Conservation (phyloP, 1,140 invertebrate species). For the Oppia nitens region DNA sequence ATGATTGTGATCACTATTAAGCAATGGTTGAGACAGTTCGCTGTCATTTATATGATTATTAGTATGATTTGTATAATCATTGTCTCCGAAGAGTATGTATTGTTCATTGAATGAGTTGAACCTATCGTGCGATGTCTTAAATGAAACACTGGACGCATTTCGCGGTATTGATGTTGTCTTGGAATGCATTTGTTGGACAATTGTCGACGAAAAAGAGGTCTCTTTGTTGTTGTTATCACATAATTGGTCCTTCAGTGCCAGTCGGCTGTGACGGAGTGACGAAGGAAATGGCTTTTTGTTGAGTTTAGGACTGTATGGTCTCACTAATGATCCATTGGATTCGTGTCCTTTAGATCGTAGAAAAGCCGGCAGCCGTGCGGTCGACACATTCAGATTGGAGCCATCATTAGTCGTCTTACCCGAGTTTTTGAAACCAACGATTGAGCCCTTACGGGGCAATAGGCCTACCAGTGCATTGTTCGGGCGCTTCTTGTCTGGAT, state of each 20-base stretch:
- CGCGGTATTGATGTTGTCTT: too few relatives aligned
- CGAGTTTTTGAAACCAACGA: not conserved
- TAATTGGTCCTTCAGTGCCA: not conserved
- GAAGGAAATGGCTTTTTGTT: too few relatives aligned
- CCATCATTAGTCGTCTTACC: not conserved
- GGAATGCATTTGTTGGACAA: not conserved
- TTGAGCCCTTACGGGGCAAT: conserved; percentile 6
- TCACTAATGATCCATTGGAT: not conserved
- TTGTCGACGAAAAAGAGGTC: not conserved
- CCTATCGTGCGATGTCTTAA: not conserved
- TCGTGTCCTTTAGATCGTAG: not conserved
- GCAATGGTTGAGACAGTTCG: not conserved
- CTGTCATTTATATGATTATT: not conserved
- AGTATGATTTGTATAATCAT: too few relatives aligned
- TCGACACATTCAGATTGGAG: not conserved
- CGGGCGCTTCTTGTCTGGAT: not conserved
- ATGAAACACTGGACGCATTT: not conserved
- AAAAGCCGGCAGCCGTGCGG: not conserved
- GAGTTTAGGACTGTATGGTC: not conserved
- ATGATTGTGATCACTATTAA: not conserved
- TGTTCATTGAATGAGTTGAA: not conserved
- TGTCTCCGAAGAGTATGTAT: not conserved
- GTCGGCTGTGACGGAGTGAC: not conserved
- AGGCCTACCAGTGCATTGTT: not conserved
- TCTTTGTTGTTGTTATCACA: not conserved